phyloP scores from a whole-genome alignment of 2,888 invertebrate species.

The Erebia aethiops region DNA sequence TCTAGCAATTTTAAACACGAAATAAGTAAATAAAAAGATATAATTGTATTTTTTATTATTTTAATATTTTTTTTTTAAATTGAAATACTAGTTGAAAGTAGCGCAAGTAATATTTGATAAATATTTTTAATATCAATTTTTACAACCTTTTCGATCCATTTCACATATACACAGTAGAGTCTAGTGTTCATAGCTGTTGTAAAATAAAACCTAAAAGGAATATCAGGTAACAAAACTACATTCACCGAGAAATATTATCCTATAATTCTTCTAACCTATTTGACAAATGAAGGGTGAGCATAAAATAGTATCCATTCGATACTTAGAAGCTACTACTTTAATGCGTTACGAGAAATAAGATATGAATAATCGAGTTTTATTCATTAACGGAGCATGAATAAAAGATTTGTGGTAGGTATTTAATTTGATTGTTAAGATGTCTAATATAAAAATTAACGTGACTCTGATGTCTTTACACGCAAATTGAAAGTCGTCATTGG shows the following conservation, averaged over 20 bases:
- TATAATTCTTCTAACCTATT: constrained; percentile 20
- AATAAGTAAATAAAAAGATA: no score
- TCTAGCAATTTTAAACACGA: neutral
- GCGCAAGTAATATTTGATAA: neutral
- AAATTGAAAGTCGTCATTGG: no score
- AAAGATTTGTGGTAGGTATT: no score
- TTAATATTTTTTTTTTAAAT: no score
- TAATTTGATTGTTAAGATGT: no score
- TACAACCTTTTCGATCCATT: neutral
- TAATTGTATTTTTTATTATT: no score
- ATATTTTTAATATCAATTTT: neutral
- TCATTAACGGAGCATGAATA: neutral
- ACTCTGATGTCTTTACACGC: no score
- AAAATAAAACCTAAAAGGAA: constrained; percentile 28
- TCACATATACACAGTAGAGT: neutral
- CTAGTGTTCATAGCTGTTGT: neutral
- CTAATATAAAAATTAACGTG: no score
- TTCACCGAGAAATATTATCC: constrained; percentile 35
- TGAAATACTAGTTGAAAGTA: neutral
- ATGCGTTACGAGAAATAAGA: neutral
- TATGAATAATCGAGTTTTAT: neutral
- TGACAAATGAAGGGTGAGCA: constrained; percentile 25
- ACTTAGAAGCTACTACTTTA: neutral
- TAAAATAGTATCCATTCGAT: constrained; percentile 13
- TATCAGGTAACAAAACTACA: constrained; percentile 35